A percentile compares a stretch with the other conserved stretches of the same genome.
These are phyloP conservation scores for Cetonia aurata DNA, from an alignment of 2,888 invertebrate genomes.

Conservation along the genomic window DNA sequence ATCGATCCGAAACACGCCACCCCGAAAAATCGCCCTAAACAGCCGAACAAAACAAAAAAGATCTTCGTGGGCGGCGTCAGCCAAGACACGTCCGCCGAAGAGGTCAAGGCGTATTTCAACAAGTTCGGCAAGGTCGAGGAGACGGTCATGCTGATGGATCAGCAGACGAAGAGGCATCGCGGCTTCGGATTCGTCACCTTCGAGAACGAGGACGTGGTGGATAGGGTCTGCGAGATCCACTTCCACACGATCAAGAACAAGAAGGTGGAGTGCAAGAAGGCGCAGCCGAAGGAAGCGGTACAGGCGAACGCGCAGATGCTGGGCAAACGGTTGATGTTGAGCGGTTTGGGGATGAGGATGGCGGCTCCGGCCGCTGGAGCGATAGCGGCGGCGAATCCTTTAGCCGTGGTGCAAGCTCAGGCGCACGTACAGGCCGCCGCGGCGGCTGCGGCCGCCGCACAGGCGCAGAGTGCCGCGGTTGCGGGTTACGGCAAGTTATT, in stretches of 20 bases:
- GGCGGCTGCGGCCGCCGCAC: constrained; percentile 70
- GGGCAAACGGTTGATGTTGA: constrained; percentile 78
- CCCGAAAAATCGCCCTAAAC: constrained; percentile 88
- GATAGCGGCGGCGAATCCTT: constrained; percentile 71
- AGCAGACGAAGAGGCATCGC: constrained; percentile 91
- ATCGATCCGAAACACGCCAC: constrained; percentile 96
- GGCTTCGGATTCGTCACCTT: constrained; percentile 94
- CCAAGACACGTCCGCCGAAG: constrained; percentile 91
- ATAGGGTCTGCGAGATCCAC: constrained; percentile 93
- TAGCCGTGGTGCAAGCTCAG: constrained; percentile 70
- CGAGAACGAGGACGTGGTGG: constrained; percentile 91
- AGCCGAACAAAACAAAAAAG: constrained; percentile 90
- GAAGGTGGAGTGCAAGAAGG: constrained; percentile 91
- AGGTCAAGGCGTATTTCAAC: constrained; percentile 90
- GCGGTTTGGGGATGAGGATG: constrained; percentile 78
- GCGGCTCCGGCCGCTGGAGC: constrained; percentile 70
- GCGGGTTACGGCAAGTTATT: constrained; percentile 77
- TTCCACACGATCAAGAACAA: constrained; percentile 94
- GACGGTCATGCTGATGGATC: constrained; percentile 94
- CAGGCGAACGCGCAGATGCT: constrained; percentile 76
- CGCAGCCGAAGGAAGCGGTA: constrained; percentile 91
- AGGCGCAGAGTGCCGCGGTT: constrained; percentile 73
- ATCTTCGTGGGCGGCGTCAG: constrained; percentile 94
- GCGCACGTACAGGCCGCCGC: constrained; percentile 64
- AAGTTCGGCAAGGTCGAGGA: constrained; percentile 93